A percentile compares a stretch with the other conserved stretches of the same genome.
Evolutionary conservation across 2,113 vertebrate species (phyloP).

Genomic region (Nipponia nippon): DNA sequence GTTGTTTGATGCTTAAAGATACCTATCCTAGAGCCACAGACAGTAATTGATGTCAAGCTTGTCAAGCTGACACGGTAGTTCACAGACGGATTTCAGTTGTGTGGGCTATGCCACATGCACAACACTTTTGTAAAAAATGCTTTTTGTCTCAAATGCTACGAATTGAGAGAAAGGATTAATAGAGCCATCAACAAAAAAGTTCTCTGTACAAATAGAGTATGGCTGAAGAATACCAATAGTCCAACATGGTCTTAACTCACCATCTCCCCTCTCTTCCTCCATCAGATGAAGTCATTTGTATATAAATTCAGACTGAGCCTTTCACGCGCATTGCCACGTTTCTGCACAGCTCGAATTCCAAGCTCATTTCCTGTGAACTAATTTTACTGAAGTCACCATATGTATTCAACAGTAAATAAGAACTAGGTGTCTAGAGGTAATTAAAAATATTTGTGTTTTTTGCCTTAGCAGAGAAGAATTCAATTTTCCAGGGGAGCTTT

Average conservation of each 20-base stretch:
- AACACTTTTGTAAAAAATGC: background rate
- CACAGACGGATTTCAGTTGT: background rate
- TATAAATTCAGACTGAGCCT: background rate
- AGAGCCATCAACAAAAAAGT: background rate
- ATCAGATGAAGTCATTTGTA: background rate
- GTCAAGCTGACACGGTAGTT: background rate
- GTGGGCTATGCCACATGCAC: background rate
- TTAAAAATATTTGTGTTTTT: constrained; percentile 17
- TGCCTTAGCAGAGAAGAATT: background rate
- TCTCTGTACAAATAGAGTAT: background rate
- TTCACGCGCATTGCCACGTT: background rate
- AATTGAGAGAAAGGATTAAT: constrained; percentile 10
- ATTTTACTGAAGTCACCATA: background rate
- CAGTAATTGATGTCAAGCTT: background rate
- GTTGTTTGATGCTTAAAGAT: background rate
- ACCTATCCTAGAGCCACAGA: background rate
- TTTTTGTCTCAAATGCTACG: background rate
- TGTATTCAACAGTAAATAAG: background rate
- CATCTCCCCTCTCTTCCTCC: background rate
- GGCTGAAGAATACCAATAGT: constrained; percentile 2
- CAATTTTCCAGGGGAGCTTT: background rate
- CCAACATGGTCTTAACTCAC: background rate
- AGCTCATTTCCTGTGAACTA: background rate
- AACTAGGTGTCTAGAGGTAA: background rate
- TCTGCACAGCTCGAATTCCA: background rate